phyloP scores from a whole-genome alignment of 2,888 invertebrate species.

The Synanthedon tipuliformis region DNA sequence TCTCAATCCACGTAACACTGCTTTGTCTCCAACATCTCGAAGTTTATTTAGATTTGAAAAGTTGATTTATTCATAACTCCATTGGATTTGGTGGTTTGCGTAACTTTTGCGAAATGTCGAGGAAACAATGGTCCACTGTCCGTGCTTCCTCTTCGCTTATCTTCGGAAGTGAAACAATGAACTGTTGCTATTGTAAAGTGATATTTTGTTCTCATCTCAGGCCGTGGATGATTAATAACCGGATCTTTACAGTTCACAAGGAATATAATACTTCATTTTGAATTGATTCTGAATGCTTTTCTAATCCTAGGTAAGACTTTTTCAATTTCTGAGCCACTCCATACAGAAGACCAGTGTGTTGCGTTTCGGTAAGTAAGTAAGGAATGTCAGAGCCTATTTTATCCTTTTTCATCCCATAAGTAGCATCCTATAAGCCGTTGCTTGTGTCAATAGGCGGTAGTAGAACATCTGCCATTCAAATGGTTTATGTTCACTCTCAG shows the following conservation, averaged over 20 bases:
- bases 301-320: too few species aligned
- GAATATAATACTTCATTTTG: too few species aligned
- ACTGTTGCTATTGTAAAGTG: constrained; percentile 35
- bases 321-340: too few species aligned
- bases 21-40: not conserved
- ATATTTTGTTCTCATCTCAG: constrained; percentile 19
- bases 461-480: too few species aligned
- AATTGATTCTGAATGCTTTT: too few species aligned
- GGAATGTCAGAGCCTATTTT: too few species aligned
- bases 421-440: too few species aligned
- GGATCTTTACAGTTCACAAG: not conserved
- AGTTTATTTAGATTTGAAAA: not conserved
- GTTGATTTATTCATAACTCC: constrained; percentile 12
- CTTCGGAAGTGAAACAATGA: constrained; percentile 45
- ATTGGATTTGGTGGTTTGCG: constrained; percentile 27
- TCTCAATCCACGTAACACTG: not conserved
- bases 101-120: constrained; percentile 40
- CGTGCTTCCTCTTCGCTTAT: constrained; percentile 46
- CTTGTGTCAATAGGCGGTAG: too few species aligned
- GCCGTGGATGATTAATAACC: not conserved
- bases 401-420: too few species aligned
- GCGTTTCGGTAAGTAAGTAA: too few species aligned
- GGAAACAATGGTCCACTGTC: constrained; percentile 46
- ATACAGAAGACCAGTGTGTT: too few species aligned
- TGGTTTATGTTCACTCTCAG: too few species aligned